Base-by-base conservation (phyloP, 2,888 invertebrate genomes). In the Cataglyphis cursor region DNA sequence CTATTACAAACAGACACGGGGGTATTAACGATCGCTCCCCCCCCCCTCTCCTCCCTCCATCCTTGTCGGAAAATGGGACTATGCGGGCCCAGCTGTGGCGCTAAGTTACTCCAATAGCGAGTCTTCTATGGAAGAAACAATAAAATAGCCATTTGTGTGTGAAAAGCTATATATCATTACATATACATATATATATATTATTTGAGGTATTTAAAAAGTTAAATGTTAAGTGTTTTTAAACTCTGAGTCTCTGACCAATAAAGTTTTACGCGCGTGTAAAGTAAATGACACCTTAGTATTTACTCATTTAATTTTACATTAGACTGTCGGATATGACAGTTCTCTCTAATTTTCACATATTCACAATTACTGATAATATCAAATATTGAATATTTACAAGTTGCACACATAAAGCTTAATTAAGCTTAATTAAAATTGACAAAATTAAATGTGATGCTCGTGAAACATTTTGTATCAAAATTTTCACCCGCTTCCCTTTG, bases 51-150 rank as follows among this genome's bases (percentile, higher is more conserved):
- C 48, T 9, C 41, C 28, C 18, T 10, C 2, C 24, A 12, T 15
- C 44, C 48, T 57, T 6, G n/a, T 57, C 18, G 24, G 38, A 61
- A 85, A 88, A 85, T 59, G 83, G 78, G 66, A 65, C 72, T 57
- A 85, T 89, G 88, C 88, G 88, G 88, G 88, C 70, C 66, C 89
- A 85, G 87, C 83, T 88, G 88, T 44, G 15, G 28, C 78, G 24
- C 10, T 44, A 31, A 31, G 24, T 74, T 64, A 61, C 80, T 70
- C 59, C 24, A 74, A 74, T 21, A 38, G 73, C 44, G 28, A 65
- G 51, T 75, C 65, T 31, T 75, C 65, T 31, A 38, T 65, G 82
- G 70, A 78, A 65, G 74, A 66, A 80, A 80, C 74, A 84, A 83
- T 83, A 61, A 76, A 86, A 68, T 72, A 80, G 21, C 48, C 74